Evolutionary conservation across 2,113 vertebrate species (phyloP).

Genomic region (Ivindomyrus marchei): DNA sequence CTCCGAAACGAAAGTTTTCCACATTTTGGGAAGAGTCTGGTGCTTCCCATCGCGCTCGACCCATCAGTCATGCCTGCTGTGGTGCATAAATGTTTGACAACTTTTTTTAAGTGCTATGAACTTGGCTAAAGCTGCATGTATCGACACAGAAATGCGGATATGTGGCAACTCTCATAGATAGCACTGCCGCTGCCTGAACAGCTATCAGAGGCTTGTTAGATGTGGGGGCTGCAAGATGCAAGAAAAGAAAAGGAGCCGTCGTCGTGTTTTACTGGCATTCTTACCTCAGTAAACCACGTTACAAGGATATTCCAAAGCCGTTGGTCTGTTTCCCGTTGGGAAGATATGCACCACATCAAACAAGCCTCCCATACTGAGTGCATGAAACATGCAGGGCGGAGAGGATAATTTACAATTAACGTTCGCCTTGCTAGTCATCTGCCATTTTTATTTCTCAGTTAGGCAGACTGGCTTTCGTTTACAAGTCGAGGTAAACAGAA

Average conservation of each 20-base stretch:
- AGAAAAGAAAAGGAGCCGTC: too few species aligned
- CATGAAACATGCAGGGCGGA: background rate
- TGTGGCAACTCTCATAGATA: background rate
- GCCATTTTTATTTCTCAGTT: background rate
- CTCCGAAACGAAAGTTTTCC: background rate
- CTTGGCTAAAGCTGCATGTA: background rate
- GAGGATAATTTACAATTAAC: background rate
- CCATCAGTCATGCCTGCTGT: background rate
- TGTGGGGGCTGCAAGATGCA: background rate
- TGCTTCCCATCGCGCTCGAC: background rate
- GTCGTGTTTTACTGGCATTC: background rate
- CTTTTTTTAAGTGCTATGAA: background rate
- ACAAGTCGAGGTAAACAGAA: background rate
- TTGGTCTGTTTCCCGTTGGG: background rate
- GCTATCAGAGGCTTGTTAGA: background rate
- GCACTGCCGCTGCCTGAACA: background rate
- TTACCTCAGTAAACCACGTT: background rate
- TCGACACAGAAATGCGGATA: background rate
- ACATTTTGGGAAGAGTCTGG: background rate
- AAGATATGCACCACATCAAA: constrained; percentile 4
- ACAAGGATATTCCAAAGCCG: background rate
- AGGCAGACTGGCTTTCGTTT: background rate
- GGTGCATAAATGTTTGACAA: background rate
- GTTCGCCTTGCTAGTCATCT: background rate
- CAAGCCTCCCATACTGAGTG: background rate